A percentile compares a stretch with the other conserved stretches of the same genome.
phyloP scores from a whole-genome alignment of 2,888 invertebrate genomes.

The Drosophila mulleri region DNA sequence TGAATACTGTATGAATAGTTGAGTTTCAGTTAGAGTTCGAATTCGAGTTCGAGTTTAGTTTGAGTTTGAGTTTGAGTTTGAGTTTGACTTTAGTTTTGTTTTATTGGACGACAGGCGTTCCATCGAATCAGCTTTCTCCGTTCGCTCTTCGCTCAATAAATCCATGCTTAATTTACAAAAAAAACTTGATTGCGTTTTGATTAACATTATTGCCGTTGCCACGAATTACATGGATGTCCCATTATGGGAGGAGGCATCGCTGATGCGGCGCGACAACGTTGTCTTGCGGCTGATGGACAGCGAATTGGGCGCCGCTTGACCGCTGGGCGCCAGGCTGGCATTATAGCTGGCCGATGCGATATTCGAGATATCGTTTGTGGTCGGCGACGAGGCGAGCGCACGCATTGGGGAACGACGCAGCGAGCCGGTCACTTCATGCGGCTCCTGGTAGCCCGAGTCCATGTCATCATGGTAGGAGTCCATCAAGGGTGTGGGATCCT shows the following conservation, averaged over 20 bases:
- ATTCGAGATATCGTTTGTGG: conserved; percentile 93
- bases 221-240: conserved; percentile 82
- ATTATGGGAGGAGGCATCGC: conserved; percentile 83
- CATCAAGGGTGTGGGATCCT: conserved; percentile 91
- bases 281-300: conserved; percentile 85
- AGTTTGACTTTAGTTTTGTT: conserved; percentile 5
- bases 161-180: conserved; percentile 45
- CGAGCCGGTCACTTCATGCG: conserved; percentile 84
- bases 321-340: conserved; percentile 79
- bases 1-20: conserved; percentile 26
- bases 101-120: conserved; percentile 42
- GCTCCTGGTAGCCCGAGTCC: conserved; percentile 86
- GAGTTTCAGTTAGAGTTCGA: not conserved
- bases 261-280: conserved; percentile 83
- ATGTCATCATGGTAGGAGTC: conserved; percentile 90
- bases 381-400: conserved; percentile 92
- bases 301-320: conserved; percentile 75
- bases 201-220: conserved; percentile 19
- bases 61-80: not conserved
- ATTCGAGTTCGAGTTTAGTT: not conserved
- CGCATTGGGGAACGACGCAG: conserved; percentile 85
- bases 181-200: conserved; percentile 29
- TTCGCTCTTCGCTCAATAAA: not conserved
- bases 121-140: conserved; percentile 11
- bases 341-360: conserved; percentile 88